These are phyloP conservation scores for Gandaritis pyraliata DNA, from an alignment of 2,888 invertebrate species.

Conservation along the genomic window DNA sequence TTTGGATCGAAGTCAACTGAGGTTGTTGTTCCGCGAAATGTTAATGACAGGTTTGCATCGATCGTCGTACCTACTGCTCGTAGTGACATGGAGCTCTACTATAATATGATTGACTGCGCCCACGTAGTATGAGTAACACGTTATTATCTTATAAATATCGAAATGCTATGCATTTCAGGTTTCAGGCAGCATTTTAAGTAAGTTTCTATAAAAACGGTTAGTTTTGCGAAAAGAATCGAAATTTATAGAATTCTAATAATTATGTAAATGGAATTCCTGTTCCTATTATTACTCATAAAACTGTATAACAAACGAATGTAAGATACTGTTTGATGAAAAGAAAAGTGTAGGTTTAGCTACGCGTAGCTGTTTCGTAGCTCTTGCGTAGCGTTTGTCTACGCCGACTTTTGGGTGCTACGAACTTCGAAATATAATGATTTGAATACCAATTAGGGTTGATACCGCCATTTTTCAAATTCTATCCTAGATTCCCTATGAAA, in stretches of 20 bases:
- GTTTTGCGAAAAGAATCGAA: too few relatives aligned
- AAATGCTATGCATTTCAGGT: too few relatives aligned
- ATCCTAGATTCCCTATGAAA: too few relatives aligned
- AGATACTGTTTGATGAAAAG: neutral
- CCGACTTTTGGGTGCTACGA: constrained; percentile 11
- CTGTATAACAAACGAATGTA: too few relatives aligned
- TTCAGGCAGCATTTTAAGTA: too few relatives aligned
- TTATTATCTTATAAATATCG: neutral
- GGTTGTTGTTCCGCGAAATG: constrained; percentile 40
- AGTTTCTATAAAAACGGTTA: too few relatives aligned
- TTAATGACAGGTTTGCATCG: constrained; percentile 37
- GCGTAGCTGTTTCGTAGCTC: constrained; percentile 20
- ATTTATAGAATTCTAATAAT: too few relatives aligned
- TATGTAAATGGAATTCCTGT: too few relatives aligned
- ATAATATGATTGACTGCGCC: constrained; percentile 4
- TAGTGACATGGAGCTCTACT: constrained; percentile 10
- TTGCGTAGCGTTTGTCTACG: constrained; percentile 22
- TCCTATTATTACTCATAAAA: too few relatives aligned
- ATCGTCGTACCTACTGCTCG: constrained; percentile 26
- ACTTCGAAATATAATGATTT: neutral
- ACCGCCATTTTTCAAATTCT: too few relatives aligned
- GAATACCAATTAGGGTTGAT: too few relatives aligned
- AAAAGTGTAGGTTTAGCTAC: constrained; percentile 9
- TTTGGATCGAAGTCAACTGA: constrained; percentile 20
- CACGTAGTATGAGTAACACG: constrained; percentile 2